Percentiles rank a stretch among this genome's conserved stretches.
phyloP scores from a whole-genome alignment of 1,140 invertebrate genomes.

The Cydia pomonella region DNA sequence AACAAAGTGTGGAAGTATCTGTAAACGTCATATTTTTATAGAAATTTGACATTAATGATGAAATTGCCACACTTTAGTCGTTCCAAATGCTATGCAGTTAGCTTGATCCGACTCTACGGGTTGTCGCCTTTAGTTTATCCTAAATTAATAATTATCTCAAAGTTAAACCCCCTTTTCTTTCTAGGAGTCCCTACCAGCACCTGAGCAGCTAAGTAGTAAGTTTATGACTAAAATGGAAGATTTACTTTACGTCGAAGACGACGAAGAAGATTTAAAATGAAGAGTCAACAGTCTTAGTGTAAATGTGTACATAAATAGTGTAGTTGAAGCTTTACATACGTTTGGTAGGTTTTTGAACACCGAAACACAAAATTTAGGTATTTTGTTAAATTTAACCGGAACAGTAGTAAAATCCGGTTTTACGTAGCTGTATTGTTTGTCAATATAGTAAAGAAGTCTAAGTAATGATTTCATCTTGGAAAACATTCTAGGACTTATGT shows the following conservation, averaged over 20 bases:
- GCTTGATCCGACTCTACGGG: too few relatives aligned
- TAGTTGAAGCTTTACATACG: slow-evolving; percentile 8
- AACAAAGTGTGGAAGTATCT: too few relatives aligned
- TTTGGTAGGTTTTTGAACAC: neutral
- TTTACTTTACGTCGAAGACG: slow-evolving; percentile 68
- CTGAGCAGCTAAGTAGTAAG: slow-evolving; percentile 61
- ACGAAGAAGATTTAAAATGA: slow-evolving; percentile 69
- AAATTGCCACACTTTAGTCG: too few relatives aligned
- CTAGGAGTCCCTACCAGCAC: slow-evolving; percentile 51
- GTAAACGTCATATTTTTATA: too few relatives aligned
- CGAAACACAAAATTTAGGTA: neutral
- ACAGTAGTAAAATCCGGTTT: neutral
- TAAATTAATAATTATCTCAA: neutral
- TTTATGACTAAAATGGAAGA: slow-evolving; percentile 73
- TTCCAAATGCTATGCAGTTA: too few relatives aligned
- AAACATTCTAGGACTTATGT: neutral
- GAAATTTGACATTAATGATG: too few relatives aligned
- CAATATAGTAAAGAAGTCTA: neutral
- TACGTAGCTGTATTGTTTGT: neutral
- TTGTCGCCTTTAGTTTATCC: too few relatives aligned
- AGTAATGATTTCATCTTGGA: neutral
- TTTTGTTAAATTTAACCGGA: neutral
- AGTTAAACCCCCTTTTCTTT: slow-evolving; percentile 34
- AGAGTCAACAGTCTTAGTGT: slow-evolving; percentile 31
- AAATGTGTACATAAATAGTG: slow-evolving; percentile 40